A percentile compares a stretch with the other conserved stretches of the same genome.
Evolutionary conservation across 64 coral and sea anemone genomes (phyloP).

Genomic region (Dendronephthya gigantea): DNA sequence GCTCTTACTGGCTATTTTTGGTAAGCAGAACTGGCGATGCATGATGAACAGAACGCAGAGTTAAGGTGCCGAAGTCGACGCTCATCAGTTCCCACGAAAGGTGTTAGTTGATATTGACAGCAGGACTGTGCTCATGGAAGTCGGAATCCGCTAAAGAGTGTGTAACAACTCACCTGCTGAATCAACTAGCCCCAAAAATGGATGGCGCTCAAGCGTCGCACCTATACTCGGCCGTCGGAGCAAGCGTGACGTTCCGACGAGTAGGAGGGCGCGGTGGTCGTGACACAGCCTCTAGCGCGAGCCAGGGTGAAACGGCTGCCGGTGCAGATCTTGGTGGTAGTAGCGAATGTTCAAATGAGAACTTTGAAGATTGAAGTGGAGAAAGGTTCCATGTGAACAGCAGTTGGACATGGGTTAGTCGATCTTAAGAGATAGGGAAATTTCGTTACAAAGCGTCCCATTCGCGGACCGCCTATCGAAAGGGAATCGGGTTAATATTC

Average conservation of each 20-base stretch:
- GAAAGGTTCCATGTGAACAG: no score
- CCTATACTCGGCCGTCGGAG: slow-evolving; percentile 28
- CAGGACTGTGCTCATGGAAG: background rate
- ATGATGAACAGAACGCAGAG: background rate
- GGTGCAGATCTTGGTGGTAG: slow-evolving; percentile 26
- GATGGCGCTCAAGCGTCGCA: no score
- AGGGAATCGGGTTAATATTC: slow-evolving; percentile 13
- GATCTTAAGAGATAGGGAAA: background rate
- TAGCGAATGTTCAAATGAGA: background rate
- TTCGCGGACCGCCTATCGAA: no score
- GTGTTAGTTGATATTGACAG: slow-evolving; percentile 23
- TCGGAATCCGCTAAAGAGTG: no score
- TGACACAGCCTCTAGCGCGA: slow-evolving; percentile 27
- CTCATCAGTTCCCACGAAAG: background rate
- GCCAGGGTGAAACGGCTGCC: slow-evolving; percentile 34
- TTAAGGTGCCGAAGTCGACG: slow-evolving; percentile 28
- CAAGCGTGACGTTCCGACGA: slow-evolving; percentile 17
- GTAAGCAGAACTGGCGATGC: no score
- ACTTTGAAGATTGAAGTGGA: slow-evolving; percentile 8
- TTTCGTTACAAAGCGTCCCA: no score
- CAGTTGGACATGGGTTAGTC: background rate
- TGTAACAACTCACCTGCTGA: no score
- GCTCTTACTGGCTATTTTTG: no score
- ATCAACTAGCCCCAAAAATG: no score
- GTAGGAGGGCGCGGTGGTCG: slow-evolving; percentile 43